These are phyloP conservation scores for Morinoia aosen DNA, from an alignment of 2,888 invertebrate genomes.

Conservation along the genomic window DNA sequence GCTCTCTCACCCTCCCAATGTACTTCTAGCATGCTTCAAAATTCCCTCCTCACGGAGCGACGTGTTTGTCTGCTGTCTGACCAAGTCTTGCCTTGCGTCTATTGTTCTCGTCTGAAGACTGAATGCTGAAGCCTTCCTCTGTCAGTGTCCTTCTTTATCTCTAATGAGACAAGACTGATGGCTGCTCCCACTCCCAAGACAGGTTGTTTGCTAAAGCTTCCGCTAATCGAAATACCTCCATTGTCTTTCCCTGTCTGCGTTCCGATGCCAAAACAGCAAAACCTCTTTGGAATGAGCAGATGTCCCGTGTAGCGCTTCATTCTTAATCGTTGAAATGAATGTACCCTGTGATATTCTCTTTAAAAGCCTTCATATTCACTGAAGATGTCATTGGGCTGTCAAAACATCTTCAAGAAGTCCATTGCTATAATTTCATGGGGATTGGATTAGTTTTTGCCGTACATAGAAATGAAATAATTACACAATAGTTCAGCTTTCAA, in stretches of 20 bases:
- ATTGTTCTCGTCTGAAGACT: background rate
- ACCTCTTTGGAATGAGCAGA: background rate
- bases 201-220: constrained; percentile 41
- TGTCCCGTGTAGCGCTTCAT: background rate
- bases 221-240: constrained; percentile 36
- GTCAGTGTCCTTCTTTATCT: constrained; percentile 37
- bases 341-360: background rate
- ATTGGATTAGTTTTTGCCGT: too few species aligned
- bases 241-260: background rate
- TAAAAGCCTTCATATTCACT: background rate
- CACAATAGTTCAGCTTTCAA: too few species aligned
- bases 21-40: background rate
- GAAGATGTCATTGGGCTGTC: background rate
- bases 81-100: background rate
- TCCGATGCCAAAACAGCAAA: background rate
- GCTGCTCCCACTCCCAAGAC: background rate
- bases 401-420: too few species aligned
- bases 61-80: constrained; percentile 25
- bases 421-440: too few species aligned
- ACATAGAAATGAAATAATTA: too few species aligned
- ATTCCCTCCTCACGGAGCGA: background rate
- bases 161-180: constrained; percentile 51
- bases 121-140: constrained; percentile 14
- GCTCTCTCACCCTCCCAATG: background rate
- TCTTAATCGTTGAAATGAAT: background rate